These are phyloP conservation scores for Monomorium pharaonis DNA, from an alignment of 1,140 invertebrate genomes.

Conservation along the genomic window DNA sequence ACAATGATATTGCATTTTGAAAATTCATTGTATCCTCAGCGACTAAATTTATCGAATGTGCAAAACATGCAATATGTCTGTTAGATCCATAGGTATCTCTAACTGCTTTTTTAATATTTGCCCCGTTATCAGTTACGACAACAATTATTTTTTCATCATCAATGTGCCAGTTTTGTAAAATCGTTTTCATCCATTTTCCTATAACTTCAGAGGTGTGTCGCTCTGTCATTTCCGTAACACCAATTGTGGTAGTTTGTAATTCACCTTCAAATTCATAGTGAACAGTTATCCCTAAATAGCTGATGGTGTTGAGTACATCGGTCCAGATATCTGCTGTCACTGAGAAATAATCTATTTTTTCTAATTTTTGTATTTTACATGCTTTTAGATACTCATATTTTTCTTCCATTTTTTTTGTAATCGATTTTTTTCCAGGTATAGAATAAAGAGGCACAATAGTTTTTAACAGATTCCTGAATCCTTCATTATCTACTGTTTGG, in stretches of 20 bases:
- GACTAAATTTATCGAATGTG: neutral
- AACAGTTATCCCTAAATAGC: conserved; percentile 1
- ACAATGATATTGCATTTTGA: neutral
- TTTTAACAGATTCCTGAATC: neutral
- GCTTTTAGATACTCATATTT: neutral
- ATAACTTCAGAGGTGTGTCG: conserved; percentile 1
- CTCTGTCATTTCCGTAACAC: conserved; percentile 24
- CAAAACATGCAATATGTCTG: neutral
- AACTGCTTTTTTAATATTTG: neutral
- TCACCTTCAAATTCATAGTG: neutral
- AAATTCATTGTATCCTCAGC: neutral
- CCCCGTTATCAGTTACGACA: neutral
- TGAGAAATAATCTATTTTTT: conserved; percentile 6
- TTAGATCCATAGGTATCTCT: neutral
- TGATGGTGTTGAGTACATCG: neutral
- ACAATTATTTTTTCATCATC: neutral
- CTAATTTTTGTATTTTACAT: conserved; percentile 7
- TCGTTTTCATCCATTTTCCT: neutral
- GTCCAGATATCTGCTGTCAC: neutral
- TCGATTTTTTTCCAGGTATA: neutral
- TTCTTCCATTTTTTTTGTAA: conserved; percentile 11
- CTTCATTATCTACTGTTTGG: conserved; percentile 3
- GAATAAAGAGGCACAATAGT: neutral
- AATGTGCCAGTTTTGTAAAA: neutral
- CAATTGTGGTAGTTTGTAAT: neutral